These are phyloP conservation scores for Corythoichthys haematopterus DNA, from an alignment of 2,113 vertebrate genomes.

Conservation along the genomic window DNA sequence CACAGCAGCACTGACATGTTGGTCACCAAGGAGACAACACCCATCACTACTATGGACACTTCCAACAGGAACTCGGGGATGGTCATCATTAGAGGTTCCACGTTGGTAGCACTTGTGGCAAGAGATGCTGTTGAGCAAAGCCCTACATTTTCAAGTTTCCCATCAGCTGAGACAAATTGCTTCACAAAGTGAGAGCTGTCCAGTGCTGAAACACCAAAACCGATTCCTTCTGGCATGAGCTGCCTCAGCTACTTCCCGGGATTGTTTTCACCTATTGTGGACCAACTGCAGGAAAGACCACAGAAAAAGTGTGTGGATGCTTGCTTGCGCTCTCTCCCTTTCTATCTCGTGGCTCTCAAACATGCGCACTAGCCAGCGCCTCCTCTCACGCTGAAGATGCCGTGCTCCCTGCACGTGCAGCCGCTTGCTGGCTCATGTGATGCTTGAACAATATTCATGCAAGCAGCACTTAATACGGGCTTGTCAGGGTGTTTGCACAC, in stretches of 20 bases:
- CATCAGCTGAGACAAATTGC: constrained; percentile 9
- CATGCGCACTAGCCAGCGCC: constrained; percentile 52
- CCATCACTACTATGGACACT: constrained; percentile 69
- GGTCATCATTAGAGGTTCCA: constrained; percentile 69
- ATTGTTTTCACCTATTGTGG: neutral
- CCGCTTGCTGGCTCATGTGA: constrained; percentile 59
- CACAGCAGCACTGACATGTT: constrained; percentile 76
- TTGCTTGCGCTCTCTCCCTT: neutral
- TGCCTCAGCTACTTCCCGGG: neutral
- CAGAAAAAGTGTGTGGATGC: neutral
- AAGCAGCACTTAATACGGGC: constrained; percentile 24
- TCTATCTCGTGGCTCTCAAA: constrained; percentile 9
- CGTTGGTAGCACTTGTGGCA: constrained; percentile 16
- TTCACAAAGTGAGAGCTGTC: constrained; percentile 66
- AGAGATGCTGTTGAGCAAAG: constrained; percentile 16
- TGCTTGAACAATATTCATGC: constrained; percentile 47
- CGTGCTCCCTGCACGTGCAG: constrained; percentile 59
- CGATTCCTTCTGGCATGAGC: neutral
- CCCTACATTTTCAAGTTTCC: constrained; percentile 29
- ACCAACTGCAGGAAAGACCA: neutral
- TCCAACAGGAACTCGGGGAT: constrained; percentile 73
- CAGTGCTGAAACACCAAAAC: constrained; percentile 73
- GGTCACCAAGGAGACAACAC: constrained; percentile 70
- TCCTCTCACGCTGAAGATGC: constrained; percentile 30
- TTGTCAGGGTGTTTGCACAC: constrained; percentile 12